Evolutionary conservation across 2,888 invertebrate species (phyloP).

Genomic region (Augiades crinisus): DNA sequence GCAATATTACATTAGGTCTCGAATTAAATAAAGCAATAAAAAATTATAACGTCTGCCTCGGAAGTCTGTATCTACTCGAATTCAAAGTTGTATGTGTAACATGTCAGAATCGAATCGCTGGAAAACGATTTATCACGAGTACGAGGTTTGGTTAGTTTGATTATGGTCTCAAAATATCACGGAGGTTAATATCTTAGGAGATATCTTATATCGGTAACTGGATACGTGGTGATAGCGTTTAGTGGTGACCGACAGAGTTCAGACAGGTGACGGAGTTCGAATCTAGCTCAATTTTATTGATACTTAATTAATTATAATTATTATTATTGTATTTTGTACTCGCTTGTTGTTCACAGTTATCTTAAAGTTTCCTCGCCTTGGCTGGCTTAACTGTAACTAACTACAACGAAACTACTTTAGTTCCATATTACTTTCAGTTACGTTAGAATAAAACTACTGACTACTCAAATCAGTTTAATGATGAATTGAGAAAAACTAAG

Average conservation of each 20-base stretch:
- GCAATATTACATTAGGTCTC: conserved; percentile 47
- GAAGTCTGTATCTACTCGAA: conserved; percentile 8
- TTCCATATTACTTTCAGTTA: conserved; percentile 9
- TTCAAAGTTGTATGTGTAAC: conserved; percentile 3
- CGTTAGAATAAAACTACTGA: conserved; percentile 3
- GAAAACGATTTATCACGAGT: background rate
- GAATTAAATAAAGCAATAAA: conserved; percentile 47
- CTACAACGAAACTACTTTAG: conserved; percentile 36
- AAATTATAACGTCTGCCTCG: conserved; percentile 8
- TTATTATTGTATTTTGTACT: conserved; percentile 54
- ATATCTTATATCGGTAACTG: conserved; percentile 28
- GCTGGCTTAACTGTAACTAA: conserved; percentile 40
- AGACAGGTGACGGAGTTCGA: conserved; percentile 49
- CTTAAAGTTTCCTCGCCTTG: conserved; percentile 32
- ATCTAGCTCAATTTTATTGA: conserved; percentile 78
- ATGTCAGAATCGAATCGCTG: conserved; percentile 14
- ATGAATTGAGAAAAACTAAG: conserved; percentile 2
- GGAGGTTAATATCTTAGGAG: conserved; percentile 1
- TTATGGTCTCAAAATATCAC: conserved; percentile 5
- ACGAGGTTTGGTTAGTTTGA: background rate
- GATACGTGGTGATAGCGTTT: conserved; percentile 29
- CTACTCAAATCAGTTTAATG: conserved; percentile 5
- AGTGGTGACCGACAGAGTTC: conserved; percentile 38
- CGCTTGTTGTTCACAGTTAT: conserved; percentile 58
- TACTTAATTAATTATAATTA: conserved; percentile 56